phyloP scores from a whole-genome alignment of 2,888 invertebrate species.

The Eutolmus rufibarbis region DNA sequence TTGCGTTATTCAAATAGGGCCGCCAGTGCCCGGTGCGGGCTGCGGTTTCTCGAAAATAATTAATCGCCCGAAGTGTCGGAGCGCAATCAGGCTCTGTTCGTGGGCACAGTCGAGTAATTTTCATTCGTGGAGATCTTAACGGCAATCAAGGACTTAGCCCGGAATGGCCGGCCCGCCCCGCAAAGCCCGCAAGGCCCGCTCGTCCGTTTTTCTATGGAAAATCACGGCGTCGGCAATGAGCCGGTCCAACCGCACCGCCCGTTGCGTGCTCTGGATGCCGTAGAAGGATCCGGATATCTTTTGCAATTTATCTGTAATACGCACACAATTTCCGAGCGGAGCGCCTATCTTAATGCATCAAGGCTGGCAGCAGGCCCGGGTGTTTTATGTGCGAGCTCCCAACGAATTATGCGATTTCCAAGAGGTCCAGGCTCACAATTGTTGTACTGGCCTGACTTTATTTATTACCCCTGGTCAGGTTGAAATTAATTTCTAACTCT shows the following conservation, averaged over 20 bases:
- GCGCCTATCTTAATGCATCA: constrained; percentile 46
- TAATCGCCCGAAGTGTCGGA: constrained; percentile 45
- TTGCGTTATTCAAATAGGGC: constrained; percentile 36
- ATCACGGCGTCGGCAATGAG: constrained; percentile 17
- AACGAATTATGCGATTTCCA: constrained; percentile 32
- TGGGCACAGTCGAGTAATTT: constrained; percentile 38
- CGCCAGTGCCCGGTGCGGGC: background rate
- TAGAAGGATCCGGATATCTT: constrained; percentile 43
- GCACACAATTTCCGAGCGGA: constrained; percentile 46
- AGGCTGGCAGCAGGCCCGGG: constrained; percentile 24
- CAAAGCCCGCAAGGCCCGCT: background rate
- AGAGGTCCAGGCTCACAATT: constrained; percentile 4
- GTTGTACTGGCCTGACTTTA: background rate
- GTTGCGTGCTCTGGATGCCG: constrained; percentile 41
- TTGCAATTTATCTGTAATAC: constrained; percentile 48
- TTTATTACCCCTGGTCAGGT: constrained; percentile 20
- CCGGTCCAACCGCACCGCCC: constrained; percentile 8
- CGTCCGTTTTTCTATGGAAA: constrained; percentile 31
- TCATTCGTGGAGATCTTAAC: constrained; percentile 44
- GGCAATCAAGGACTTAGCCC: constrained; percentile 44
- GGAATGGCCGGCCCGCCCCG: constrained; percentile 12
- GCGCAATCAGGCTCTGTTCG: constrained; percentile 39
- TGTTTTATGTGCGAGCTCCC: constrained; percentile 39
- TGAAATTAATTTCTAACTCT: constrained; percentile 36
- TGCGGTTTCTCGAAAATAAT: constrained; percentile 42